Conservation (phyloP, 2,113 vertebrate genomes). For the Channa maculata region DNA sequence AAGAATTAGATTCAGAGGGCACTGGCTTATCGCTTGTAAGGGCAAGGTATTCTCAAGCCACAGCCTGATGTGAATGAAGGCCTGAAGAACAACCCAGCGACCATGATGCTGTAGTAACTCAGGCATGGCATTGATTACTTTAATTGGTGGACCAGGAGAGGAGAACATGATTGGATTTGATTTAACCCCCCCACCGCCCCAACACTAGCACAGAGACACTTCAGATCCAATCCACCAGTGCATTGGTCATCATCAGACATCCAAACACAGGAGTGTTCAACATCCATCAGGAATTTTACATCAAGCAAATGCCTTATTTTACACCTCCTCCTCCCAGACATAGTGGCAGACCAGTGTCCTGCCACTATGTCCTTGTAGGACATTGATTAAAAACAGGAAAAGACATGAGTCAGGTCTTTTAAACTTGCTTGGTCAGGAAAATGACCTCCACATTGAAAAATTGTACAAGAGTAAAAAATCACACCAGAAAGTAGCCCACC, state of each 20-base stretch:
- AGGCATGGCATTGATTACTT: conserved; percentile 71
- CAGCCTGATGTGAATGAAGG: conserved; percentile 36
- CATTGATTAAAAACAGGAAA: conserved; percentile 13
- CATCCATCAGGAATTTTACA: conserved; percentile 49
- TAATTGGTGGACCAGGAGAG: conserved; percentile 66
- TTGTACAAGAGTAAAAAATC: no score
- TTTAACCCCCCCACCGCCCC: conserved; percentile 17
- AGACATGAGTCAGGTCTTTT: conserved; percentile 23
- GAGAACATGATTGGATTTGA: conserved; percentile 69
- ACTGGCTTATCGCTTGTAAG: conserved; percentile 55
- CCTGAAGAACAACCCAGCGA: conserved; percentile 15
- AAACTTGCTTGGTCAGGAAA: conserved; percentile 23
- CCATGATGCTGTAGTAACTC: conserved; percentile 54
- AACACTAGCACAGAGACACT: conserved; percentile 6
- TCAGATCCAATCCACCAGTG: conserved; percentile 62
- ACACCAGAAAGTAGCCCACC: no score
- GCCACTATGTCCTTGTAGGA: no score
- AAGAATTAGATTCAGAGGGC: conserved; percentile 63
- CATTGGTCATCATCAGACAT: conserved; percentile 57
- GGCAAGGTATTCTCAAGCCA: conserved; percentile 42
- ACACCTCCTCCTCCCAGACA: not conserved
- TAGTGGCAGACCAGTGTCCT: no score
- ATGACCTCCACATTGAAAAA: not conserved
- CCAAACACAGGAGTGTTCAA: conserved; percentile 20
- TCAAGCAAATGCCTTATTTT: conserved; percentile 35